A percentile compares a stretch with the other conserved stretches of the same genome.
phyloP scores from a whole-genome alignment of 2,113 vertebrate genomes.

The Melospiza georgiana region DNA sequence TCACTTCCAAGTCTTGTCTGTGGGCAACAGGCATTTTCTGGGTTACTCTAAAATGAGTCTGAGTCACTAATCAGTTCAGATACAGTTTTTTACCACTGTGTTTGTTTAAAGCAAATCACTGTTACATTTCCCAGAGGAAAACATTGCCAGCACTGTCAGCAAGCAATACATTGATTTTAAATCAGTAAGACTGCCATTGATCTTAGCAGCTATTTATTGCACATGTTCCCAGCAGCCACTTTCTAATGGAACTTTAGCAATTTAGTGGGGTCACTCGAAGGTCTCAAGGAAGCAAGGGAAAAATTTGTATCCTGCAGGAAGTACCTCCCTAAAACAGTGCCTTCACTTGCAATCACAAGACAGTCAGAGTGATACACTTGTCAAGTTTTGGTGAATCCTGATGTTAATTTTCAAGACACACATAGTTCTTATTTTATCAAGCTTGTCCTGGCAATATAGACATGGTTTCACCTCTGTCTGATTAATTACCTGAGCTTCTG shows the following conservation, averaged over 20 bases:
- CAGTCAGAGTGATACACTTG: not conserved
- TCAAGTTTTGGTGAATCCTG: not conserved
- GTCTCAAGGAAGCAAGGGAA: not conserved
- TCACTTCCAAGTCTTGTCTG: not conserved
- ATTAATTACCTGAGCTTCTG: not conserved
- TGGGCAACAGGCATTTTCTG: not conserved
- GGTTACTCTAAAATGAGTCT: not conserved
- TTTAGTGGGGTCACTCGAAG: conserved; percentile 21
- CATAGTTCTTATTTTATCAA: not conserved
- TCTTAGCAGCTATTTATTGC: conserved; percentile 63
- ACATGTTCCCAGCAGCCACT: conserved; percentile 23
- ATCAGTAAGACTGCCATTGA: conserved; percentile 48
- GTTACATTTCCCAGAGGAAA: conserved; percentile 10
- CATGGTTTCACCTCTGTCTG: not conserved
- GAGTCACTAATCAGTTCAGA: conserved; percentile 10
- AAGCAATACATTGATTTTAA: conserved; percentile 42
- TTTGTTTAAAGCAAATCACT: conserved; percentile 13
- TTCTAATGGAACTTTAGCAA: conserved; percentile 52
- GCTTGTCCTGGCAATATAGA: not conserved
- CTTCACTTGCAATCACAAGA: not conserved
- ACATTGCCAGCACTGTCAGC: not conserved
- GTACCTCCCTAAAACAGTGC: not conserved
- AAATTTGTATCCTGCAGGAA: not conserved
- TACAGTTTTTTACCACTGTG: not conserved
- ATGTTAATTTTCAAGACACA: not conserved